Conservation (phyloP, 2,113 vertebrate species). For the Etheostoma spectabile region DNA sequence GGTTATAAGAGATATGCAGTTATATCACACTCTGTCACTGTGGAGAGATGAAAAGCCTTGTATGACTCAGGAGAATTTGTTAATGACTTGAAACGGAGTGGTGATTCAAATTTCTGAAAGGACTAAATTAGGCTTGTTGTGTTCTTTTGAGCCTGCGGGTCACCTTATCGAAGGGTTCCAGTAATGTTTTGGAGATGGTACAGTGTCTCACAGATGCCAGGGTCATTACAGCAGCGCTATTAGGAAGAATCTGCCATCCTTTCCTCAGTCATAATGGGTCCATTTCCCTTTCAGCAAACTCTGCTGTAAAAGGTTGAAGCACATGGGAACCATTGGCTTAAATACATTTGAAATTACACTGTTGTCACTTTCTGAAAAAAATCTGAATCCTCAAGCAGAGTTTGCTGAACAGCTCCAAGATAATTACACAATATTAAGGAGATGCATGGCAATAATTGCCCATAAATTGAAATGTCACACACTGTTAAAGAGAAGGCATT, state of each 20-base stretch:
- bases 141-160: constrained; percentile 20
- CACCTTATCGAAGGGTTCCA: constrained; percentile 29
- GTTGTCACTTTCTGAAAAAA: constrained; percentile 51
- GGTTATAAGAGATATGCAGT: background rate
- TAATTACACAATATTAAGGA: constrained; percentile 38
- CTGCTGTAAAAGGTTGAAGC: constrained; percentile 32
- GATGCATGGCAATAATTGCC: constrained; percentile 31
- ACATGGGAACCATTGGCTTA: constrained; percentile 26
- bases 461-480: constrained; percentile 29
- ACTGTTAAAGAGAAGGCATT: constrained; percentile 4
- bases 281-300: constrained; percentile 44
- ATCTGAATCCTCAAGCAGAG: constrained; percentile 21
- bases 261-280: constrained; percentile 32
- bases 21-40: constrained; percentile 19
- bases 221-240: constrained; percentile 56
- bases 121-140: constrained; percentile 48
- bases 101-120: constrained; percentile 45
- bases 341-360: constrained; percentile 35
- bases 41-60: constrained; percentile 5
- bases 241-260: constrained; percentile 46
- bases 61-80: constrained; percentile 31
- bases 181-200: constrained; percentile 52
- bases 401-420: constrained; percentile 20
- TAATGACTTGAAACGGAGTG: constrained; percentile 49
- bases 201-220: constrained; percentile 41